A percentile compares a stretch with the other conserved stretches of the same genome.
phyloP scores from a whole-genome alignment of 2,888 invertebrate genomes.

The Limnephilus lunatus region DNA sequence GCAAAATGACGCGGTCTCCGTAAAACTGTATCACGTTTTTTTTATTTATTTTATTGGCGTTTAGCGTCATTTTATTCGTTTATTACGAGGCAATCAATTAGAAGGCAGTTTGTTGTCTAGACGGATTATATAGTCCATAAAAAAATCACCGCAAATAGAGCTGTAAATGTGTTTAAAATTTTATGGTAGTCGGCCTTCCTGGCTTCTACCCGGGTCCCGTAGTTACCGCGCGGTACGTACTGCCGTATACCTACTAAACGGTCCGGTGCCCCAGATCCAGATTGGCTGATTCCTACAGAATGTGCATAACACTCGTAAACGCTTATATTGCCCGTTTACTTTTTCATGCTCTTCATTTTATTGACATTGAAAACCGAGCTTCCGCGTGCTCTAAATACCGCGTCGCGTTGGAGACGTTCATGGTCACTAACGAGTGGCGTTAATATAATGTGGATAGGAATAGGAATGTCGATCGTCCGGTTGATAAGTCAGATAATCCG shows the following conservation, averaged over 20 bases:
- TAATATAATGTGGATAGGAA: neutral
- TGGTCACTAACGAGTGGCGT: neutral
- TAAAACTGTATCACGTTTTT: constrained; percentile 61
- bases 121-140: constrained; percentile 66
- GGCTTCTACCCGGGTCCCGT: neutral
- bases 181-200: constrained; percentile 55
- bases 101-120: constrained; percentile 64
- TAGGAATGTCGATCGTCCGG: too few relatives aligned
- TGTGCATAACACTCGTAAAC: constrained; percentile 34
- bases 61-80: constrained; percentile 65
- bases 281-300: neutral
- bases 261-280: constrained; percentile 21
- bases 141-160: constrained; percentile 64
- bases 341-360: neutral
- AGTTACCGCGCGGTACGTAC: constrained; percentile 11
- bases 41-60: constrained; percentile 60
- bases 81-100: constrained; percentile 66
- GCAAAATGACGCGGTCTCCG: constrained; percentile 54
- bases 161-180: constrained; percentile 64
- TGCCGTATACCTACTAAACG: neutral
- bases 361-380: constrained; percentile 3
- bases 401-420: neutral
- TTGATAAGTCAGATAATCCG: too few relatives aligned
- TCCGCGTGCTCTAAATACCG: neutral
- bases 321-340: constrained; percentile 44